phyloP scores from a whole-genome alignment of 2,113 vertebrate genomes.

The Mastomys coucha region DNA sequence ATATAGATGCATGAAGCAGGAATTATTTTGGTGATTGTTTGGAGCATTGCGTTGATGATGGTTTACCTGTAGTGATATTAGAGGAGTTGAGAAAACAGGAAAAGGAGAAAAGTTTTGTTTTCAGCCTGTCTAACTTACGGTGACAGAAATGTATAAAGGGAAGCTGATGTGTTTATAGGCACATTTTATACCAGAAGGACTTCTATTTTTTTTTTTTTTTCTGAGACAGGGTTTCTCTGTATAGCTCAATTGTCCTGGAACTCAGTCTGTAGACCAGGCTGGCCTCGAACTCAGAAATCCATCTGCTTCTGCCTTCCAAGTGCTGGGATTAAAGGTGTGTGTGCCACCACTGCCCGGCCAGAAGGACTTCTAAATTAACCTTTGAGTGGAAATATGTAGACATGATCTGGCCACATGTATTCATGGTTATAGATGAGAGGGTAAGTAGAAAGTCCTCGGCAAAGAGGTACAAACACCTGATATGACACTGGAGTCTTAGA shows the following conservation, averaged over 20 bases:
- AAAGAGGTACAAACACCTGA: not conserved
- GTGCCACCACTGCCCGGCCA: not conserved
- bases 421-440: not conserved
- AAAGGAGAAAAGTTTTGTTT: slow-evolving; percentile 8
- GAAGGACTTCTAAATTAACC: not conserved
- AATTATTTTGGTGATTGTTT: not conserved
- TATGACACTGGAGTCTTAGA: not conserved
- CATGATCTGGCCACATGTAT: not conserved
- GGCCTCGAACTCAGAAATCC: too few relatives aligned
- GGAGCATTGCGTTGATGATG: not conserved
- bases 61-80: not conserved
- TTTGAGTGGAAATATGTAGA: slow-evolving; percentile 3
- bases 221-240: too few relatives aligned
- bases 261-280: too few relatives aligned
- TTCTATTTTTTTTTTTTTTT: not conserved
- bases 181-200: not conserved
- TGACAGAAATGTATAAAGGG: not conserved
- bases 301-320: too few relatives aligned
- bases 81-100: not conserved
- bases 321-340: too few relatives aligned
- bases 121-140: not conserved
- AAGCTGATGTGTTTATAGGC: slow-evolving; percentile 7
- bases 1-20: not conserved
- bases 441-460: not conserved
- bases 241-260: too few relatives aligned